Evolutionary conservation across 64 coral and sea anemone genomes (phyloP), one percentile per base, ranked within the genome.

Genomic region (Actinia equina): DNA sequence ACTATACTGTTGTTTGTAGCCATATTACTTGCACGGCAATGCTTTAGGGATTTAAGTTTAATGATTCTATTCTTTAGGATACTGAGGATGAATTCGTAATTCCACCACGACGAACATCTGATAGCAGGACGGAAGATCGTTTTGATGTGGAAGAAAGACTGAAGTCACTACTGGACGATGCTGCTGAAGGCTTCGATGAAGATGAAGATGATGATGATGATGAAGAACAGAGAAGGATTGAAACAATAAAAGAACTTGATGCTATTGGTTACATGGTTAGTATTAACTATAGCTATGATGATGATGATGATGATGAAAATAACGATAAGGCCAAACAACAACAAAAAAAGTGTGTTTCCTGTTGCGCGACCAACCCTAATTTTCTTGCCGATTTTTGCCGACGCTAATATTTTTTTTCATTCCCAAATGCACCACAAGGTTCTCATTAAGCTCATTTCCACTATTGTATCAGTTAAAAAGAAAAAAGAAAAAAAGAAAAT

Each of bases 231-330:
- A 83, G 88, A 27, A 89, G 92, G 45, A 71, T 70, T 20, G 44
- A 62, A 71, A 65, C 83, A 22, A 62, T 94, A 7, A 90, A 86
- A 60, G 87, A 89, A 59, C 88, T 98, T 7, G 96, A 98, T 87
- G 94, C 83, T 54, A 98, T 98, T 92, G 96, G 96, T 17, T 98
- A 98, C 57, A 87, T 98, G 93, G 96, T 98, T 92, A 94, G 92
- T 74, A 8, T 25, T 71, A 8, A 27, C 13, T 27, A 22, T 7
- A 11, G 27, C 16, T 53, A 17, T 1, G 3, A 52, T 57, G 61
- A 22, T 64, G 18, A 64, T 22, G 18, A 64, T 22, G 18, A 64
- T 64, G 17, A 22, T 12, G 3, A 59, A 16, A 12, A 59, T 59
- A 12, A 3, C 14, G 12, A 60, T 60, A 60, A 37, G 30, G 30